phyloP scores from a whole-genome alignment of 2,888 invertebrate species.

The Scelioninae gen. 2 region DNA sequence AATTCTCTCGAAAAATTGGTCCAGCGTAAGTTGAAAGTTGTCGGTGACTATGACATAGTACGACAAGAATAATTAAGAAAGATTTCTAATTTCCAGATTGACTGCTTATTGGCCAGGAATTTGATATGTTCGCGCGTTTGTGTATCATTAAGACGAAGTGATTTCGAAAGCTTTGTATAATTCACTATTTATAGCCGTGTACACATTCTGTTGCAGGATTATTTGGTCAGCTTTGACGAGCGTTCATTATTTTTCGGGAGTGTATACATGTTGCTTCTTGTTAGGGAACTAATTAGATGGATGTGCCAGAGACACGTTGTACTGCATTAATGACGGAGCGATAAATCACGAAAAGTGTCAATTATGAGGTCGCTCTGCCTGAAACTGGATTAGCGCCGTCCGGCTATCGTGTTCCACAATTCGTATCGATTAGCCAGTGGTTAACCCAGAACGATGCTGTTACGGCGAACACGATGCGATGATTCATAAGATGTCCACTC shows the following conservation, averaged over 20 bases:
- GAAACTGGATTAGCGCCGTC: constrained; percentile 33
- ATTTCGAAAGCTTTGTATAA: no score
- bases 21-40: no score
- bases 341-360: constrained; percentile 56
- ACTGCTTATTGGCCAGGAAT: no score
- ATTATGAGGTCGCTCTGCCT: constrained; percentile 32
- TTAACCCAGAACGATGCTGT: constrained; percentile 9
- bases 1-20: no score
- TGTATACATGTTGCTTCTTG: constrained; percentile 20
- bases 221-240: not conserved
- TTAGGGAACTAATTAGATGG: constrained; percentile 39
- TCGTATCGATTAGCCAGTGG: constrained; percentile 36
- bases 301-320: constrained; percentile 11
- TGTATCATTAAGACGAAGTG: no score
- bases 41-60: no score
- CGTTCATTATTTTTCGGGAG: not conserved
- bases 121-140: no score
- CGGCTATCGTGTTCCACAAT: constrained; percentile 38
- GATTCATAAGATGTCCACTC: constrained; percentile 46
- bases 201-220: no score
- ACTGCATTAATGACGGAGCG: constrained; percentile 22
- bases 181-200: no score
- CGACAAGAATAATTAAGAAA: no score
- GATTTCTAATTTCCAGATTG: no score
- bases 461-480: constrained; percentile 46